These are phyloP conservation scores for Ailurus styani DNA, from an alignment of 2,113 vertebrate genomes.

Conservation along the genomic window DNA sequence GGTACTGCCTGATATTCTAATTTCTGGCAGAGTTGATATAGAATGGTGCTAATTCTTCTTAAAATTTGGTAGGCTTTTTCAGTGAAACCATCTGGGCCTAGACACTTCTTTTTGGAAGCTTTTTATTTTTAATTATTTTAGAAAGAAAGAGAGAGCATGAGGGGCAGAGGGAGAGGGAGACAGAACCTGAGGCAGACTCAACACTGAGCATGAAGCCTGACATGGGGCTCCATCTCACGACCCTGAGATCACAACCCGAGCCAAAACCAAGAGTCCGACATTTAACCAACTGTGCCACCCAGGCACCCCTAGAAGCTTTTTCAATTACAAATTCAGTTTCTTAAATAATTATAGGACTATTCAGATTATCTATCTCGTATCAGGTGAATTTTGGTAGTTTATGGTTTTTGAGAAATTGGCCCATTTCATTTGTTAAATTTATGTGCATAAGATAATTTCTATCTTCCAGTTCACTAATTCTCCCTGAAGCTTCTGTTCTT, in stretches of 20 bases:
- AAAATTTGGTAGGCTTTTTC: background rate
- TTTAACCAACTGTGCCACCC: background rate
- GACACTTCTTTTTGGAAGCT: background rate
- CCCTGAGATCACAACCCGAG: background rate
- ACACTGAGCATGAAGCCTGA: background rate
- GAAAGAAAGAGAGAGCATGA: background rate
- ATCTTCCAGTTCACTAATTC: background rate
- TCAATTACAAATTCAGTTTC: background rate
- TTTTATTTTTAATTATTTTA: background rate
- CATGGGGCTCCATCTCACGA: background rate
- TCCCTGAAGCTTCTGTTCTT: background rate
- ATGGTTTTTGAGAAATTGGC: background rate
- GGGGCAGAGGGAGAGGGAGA: background rate
- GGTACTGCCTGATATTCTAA: background rate
- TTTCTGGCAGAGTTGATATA: background rate
- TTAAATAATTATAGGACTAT: background rate
- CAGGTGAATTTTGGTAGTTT: background rate
- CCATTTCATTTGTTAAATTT: background rate
- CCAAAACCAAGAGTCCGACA: background rate
- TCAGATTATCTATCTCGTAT: background rate
- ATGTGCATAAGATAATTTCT: background rate
- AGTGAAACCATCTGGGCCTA: background rate
- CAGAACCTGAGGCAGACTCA: background rate
- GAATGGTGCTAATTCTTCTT: constrained; percentile 10
- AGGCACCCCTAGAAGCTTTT: background rate